These are phyloP conservation scores for Drosophila carrolli DNA, from an alignment of 1,140 invertebrate species.

Conservation along the genomic window DNA sequence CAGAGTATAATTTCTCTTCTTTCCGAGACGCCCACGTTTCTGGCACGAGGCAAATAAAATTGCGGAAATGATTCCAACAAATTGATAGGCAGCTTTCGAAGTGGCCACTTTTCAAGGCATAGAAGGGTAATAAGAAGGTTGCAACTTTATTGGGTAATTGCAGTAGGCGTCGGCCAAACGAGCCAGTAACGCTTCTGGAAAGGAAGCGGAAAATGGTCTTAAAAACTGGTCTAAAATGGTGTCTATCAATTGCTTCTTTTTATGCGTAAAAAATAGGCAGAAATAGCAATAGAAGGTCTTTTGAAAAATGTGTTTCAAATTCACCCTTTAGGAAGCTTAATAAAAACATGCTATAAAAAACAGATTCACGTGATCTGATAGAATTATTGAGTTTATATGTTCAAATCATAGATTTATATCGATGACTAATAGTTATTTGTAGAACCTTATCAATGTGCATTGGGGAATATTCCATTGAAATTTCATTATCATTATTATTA, in stretches of 20 bases:
- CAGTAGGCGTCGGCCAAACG: conserved; percentile 35
- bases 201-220: neutral
- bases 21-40: conserved; percentile 51
- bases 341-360: neutral
- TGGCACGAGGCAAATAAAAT: conserved; percentile 80
- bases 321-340: too few relatives aligned
- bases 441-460: neutral
- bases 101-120: neutral
- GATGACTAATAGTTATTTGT: neutral
- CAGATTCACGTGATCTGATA: neutral
- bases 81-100: conserved; percentile 72
- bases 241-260: neutral
- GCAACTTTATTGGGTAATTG: conserved; percentile 53
- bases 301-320: neutral
- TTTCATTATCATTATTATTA: neutral
- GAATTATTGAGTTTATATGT: too few relatives aligned
- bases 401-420: neutral
- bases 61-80: conserved; percentile 81
- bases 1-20: conserved; percentile 46
- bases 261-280: neutral
- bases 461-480: neutral
- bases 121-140: conserved; percentile 27
- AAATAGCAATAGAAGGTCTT: neutral
- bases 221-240: neutral
- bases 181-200: conserved; percentile 18